phyloP scores from a whole-genome alignment of 1,140 invertebrate species.

The Drosophila repleta region DNA sequence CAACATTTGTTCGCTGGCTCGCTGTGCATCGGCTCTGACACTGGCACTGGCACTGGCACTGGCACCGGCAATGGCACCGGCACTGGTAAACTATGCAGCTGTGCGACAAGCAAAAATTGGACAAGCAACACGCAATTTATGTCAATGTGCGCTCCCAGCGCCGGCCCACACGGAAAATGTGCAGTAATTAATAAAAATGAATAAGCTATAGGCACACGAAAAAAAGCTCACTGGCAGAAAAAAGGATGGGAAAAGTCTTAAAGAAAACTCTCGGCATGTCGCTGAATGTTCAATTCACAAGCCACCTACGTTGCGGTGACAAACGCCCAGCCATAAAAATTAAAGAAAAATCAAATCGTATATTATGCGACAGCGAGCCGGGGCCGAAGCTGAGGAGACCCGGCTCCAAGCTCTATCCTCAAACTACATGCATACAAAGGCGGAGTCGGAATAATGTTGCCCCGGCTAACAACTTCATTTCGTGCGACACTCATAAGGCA shows the following conservation, averaged over 20 bases:
- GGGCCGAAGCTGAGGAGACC: neutral
- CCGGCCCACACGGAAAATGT: slow-evolving; percentile 78
- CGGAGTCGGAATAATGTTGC: slow-evolving; percentile 69
- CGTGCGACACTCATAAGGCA: slow-evolving; percentile 80
- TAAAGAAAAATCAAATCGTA: slow-evolving; percentile 82
- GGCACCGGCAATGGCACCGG: neutral
- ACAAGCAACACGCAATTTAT: slow-evolving; percentile 82
- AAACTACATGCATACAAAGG: neutral
- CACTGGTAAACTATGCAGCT: slow-evolving; percentile 66
- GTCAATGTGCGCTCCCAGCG: slow-evolving; percentile 77
- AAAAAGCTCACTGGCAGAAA: slow-evolving; percentile 8
- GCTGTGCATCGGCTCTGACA: slow-evolving; percentile 3
- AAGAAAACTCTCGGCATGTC: slow-evolving; percentile 62
- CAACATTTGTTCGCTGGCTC: slow-evolving; percentile 75
- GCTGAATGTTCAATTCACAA: slow-evolving; percentile 70
- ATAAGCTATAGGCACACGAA: slow-evolving; percentile 32
- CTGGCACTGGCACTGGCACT: no score
- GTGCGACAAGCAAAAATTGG: slow-evolving; percentile 82
- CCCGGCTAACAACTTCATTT: slow-evolving; percentile 83
- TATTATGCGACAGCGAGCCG: slow-evolving; percentile 52
- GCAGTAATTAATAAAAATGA: slow-evolving; percentile 75
- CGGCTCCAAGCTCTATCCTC: neutral
- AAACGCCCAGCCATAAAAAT: slow-evolving; percentile 75
- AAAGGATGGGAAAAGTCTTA: neutral
- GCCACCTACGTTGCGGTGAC: slow-evolving; percentile 77